phyloP scores from a whole-genome alignment of 2,888 invertebrate genomes.

The Pristionchus japonicus region DNA sequence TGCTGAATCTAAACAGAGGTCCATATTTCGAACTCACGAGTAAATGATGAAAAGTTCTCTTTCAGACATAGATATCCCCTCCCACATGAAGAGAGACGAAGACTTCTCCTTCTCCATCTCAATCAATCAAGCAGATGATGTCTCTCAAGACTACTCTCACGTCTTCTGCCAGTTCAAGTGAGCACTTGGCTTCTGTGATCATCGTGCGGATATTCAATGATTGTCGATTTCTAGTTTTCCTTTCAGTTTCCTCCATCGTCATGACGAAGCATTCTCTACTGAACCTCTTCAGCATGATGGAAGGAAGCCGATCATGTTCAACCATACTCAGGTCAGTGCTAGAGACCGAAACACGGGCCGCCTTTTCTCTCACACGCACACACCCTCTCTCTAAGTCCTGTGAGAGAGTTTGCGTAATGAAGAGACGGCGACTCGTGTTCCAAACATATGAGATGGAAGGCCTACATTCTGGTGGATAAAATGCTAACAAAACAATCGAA shows the following conservation, averaged over 20 bases:
- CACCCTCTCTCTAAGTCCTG: too few relatives aligned
- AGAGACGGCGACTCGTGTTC: too few relatives aligned
- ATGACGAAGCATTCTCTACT: constrained; percentile 99
- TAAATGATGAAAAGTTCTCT: not conserved
- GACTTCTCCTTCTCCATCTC: constrained; percentile 98
- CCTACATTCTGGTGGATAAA: not conserved
- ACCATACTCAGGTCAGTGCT: constrained; percentile 77
- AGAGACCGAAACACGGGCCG: too few relatives aligned
- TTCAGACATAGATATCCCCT: constrained; percentile 79
- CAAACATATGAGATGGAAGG: too few relatives aligned
- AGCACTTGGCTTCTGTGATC: too few relatives aligned
- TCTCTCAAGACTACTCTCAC: constrained; percentile 96
- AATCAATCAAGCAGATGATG: constrained; percentile 94
- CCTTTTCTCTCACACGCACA: too few relatives aligned
- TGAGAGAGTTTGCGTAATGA: too few relatives aligned
- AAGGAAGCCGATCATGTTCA: constrained; percentile 81
- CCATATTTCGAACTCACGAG: too few relatives aligned
- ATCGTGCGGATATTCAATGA: too few relatives aligned
- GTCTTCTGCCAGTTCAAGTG: constrained; percentile 99
- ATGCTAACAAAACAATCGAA: too few relatives aligned
- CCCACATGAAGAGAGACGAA: constrained; percentile 89
- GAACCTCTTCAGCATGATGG: constrained; percentile 97
- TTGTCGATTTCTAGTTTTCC: not conserved
- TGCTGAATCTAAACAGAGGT: too few relatives aligned
- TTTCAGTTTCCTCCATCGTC: constrained; percentile 93